phyloP scores from a whole-genome alignment of 2,888 invertebrate genomes.

The Oxystoma pomonae region DNA sequence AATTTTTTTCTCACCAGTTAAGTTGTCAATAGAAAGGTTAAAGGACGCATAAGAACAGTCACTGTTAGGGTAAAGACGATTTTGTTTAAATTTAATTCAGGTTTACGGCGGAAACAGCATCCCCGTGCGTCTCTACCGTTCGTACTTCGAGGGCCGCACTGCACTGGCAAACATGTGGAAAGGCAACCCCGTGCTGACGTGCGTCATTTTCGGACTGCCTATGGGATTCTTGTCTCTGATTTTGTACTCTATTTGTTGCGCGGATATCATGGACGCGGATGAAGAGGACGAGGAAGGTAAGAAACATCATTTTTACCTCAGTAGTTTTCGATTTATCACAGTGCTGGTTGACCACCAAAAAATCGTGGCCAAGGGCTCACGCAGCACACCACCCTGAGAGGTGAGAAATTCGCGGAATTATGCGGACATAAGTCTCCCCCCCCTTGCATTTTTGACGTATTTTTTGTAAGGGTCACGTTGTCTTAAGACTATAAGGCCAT shows the following conservation, averaged over 20 bases:
- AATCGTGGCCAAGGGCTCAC: too few relatives aligned
- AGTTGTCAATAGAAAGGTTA: too few relatives aligned
- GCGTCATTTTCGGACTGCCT: constrained; percentile 91
- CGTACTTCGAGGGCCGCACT: constrained; percentile 78
- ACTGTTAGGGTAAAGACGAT: too few relatives aligned
- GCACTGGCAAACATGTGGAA: constrained; percentile 83
- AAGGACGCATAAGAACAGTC: too few relatives aligned
- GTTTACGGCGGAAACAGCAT: constrained; percentile 82
- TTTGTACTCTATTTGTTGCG: constrained; percentile 93
- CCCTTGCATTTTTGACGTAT: too few relatives aligned
- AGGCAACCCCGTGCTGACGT: constrained; percentile 89
- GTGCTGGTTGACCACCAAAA: constrained; percentile 9
- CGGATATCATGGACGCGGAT: constrained; percentile 89
- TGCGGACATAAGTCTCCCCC: too few relatives aligned
- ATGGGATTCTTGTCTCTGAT: constrained; percentile 90
- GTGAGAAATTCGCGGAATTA: too few relatives aligned
- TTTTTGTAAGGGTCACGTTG: too few relatives aligned
- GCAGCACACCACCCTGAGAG: too few relatives aligned
- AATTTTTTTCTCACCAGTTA: too few relatives aligned
- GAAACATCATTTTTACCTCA: constrained; percentile 1
- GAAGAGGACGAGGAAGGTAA: constrained; percentile 66
- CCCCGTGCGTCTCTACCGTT: constrained; percentile 70
- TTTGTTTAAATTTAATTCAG: too few relatives aligned
- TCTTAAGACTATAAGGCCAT: too few relatives aligned
- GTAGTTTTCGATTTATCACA: constrained; percentile 6